phyloP scores from a whole-genome alignment of 1,140 invertebrate genomes.

The Sarcophaga peregrina region DNA sequence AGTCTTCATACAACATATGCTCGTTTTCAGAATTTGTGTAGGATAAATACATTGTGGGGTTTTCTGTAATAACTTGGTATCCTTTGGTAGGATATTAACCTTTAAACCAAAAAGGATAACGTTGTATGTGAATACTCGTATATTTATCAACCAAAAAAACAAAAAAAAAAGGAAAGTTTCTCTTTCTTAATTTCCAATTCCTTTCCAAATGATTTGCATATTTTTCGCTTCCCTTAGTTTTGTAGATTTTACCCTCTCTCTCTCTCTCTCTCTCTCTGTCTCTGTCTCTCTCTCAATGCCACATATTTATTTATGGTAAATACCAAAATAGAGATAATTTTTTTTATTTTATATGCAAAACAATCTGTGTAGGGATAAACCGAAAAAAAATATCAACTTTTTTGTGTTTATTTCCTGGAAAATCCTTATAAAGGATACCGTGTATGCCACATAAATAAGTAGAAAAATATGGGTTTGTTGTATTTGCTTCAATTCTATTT shows the following conservation, averaged over 20 bases:
- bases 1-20: too few species aligned
- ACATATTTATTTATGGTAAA: conserved; percentile 22
- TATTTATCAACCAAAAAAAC: too few species aligned
- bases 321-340: conserved; percentile 27
- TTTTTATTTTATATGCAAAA: conserved; percentile 37
- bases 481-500: not conserved
- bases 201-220: conserved; percentile 35
- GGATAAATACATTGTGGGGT: too few species aligned
- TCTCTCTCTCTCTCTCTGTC: too few species aligned
- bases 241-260: not conserved
- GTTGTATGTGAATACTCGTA: not conserved
- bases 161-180: not conserved
- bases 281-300: too few species aligned
- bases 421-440: too few species aligned
- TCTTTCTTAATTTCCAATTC: not conserved
- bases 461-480: conserved; percentile 7
- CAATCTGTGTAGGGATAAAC: not conserved
- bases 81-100: conserved; percentile 8
- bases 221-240: not conserved
- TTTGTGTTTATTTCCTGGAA: too few species aligned
- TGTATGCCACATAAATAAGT: too few species aligned
- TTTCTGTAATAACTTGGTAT: not conserved
- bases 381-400: not conserved
- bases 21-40: too few species aligned
- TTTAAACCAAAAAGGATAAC: not conserved